Conservation (phyloP, 92 coral and sea anemone genomes). For the Epizoanthus fatuus region DNA sequence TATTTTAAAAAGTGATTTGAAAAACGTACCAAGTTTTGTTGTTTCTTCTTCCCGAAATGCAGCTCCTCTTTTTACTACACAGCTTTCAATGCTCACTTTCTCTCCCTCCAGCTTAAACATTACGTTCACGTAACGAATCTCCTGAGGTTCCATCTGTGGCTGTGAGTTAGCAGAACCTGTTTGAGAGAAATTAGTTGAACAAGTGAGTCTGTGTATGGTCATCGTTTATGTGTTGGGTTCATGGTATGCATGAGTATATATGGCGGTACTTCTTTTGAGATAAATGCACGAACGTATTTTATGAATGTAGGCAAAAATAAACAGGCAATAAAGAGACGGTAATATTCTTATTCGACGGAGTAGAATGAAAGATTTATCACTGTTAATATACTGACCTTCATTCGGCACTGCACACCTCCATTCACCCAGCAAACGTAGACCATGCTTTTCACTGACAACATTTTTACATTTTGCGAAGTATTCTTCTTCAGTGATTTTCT, state of each 20-base stretch:
- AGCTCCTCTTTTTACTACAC: conserved; percentile 1
- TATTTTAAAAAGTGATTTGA: too few species aligned
- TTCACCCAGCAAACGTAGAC: conserved; percentile 58
- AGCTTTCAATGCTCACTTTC: neutral
- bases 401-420: conserved; percentile 41
- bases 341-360: too few species aligned
- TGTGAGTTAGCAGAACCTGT: neutral
- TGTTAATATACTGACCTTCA: conserved; percentile 3
- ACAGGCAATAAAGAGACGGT: too few species aligned
- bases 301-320: too few species aligned
- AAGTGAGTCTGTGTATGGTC: too few species aligned
- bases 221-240: too few species aligned
- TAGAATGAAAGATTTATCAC: too few species aligned
- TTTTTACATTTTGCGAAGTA: neutral
- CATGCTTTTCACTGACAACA: conserved; percentile 18
- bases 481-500: neutral
- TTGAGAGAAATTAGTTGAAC: too few species aligned
- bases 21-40: neutral
- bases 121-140: neutral
- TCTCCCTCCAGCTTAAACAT: neutral
- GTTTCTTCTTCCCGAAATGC: neutral
- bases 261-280: too few species aligned
- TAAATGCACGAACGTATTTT: too few species aligned
- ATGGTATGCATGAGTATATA: too few species aligned
- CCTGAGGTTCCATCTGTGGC: neutral